Conservation (phyloP, 1,140 invertebrate species). For the Zaprionus nigranus region DNA sequence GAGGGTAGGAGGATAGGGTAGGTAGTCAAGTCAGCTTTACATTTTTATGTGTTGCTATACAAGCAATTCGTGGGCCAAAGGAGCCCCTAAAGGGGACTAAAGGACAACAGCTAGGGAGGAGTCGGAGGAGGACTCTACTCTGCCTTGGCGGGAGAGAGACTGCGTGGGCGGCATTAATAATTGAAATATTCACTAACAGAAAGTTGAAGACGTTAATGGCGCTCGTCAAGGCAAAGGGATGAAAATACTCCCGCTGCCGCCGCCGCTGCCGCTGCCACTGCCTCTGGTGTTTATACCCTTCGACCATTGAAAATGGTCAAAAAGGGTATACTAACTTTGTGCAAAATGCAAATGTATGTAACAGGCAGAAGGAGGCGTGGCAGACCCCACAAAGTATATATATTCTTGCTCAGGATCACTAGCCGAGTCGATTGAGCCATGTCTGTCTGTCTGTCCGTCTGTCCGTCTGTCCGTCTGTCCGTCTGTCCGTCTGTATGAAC, state of each 20-base stretch:
- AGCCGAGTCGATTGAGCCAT: too few relatives aligned
- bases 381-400: too few relatives aligned
- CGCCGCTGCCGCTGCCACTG: constrained; percentile 17
- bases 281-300: constrained; percentile 30
- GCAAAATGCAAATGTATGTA: too few relatives aligned
- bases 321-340: too few relatives aligned
- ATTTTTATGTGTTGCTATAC: constrained; percentile 66
- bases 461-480: too few relatives aligned
- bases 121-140: neutral
- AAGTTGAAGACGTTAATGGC: constrained; percentile 83
- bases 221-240: constrained; percentile 53
- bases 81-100: neutral
- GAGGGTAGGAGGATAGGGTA: neutral
- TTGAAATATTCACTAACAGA: constrained; percentile 84
- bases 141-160: constrained; percentile 4
- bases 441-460: too few relatives aligned
- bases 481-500: too few relatives aligned
- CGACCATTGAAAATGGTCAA: too few relatives aligned
- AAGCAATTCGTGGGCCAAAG: constrained; percentile 28
- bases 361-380: too few relatives aligned
- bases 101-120: neutral
- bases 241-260: constrained; percentile 18
- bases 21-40: constrained; percentile 61
- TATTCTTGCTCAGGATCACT: too few relatives aligned
- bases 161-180: constrained; percentile 76